Conservation (phyloP, 2,113 vertebrate genomes). For the Asarcornis scutulata region DNA sequence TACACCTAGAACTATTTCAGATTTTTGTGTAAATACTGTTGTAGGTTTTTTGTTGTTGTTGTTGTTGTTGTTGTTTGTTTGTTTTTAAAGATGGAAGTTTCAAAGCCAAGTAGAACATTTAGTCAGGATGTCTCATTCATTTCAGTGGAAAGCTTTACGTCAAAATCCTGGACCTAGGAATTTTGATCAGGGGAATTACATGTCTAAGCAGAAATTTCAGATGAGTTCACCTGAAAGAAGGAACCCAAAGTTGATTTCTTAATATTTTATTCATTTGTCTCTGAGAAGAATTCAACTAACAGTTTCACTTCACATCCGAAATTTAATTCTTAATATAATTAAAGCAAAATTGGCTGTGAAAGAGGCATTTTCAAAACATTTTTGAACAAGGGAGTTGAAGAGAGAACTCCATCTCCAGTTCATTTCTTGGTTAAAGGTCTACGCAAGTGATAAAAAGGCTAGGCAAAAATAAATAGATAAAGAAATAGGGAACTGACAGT, state of each 20-base stretch:
- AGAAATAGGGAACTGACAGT: neutral
- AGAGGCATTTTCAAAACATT: neutral
- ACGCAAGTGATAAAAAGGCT: neutral
- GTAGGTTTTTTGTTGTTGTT: neutral
- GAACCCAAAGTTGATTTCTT: neutral
- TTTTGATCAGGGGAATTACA: neutral
- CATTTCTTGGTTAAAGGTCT: neutral
- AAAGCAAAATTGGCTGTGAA: neutral
- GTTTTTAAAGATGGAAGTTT: neutral
- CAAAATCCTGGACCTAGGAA: neutral
- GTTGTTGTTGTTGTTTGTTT: too few relatives aligned
- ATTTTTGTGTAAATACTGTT: neutral
- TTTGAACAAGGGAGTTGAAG: neutral
- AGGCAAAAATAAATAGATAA: neutral
- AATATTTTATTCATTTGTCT: neutral
- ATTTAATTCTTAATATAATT: neutral
- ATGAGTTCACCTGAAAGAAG: neutral
- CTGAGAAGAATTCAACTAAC: neutral
- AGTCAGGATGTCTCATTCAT: neutral
- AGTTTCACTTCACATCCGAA: neutral
- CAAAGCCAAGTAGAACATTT: neutral
- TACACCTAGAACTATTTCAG: neutral
- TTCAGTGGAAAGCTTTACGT: neutral
- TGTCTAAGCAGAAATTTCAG: neutral
- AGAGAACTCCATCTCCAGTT: neutral